phyloP scores from a whole-genome alignment of 2,888 invertebrate species.

The Sminthurides aquaticus region DNA sequence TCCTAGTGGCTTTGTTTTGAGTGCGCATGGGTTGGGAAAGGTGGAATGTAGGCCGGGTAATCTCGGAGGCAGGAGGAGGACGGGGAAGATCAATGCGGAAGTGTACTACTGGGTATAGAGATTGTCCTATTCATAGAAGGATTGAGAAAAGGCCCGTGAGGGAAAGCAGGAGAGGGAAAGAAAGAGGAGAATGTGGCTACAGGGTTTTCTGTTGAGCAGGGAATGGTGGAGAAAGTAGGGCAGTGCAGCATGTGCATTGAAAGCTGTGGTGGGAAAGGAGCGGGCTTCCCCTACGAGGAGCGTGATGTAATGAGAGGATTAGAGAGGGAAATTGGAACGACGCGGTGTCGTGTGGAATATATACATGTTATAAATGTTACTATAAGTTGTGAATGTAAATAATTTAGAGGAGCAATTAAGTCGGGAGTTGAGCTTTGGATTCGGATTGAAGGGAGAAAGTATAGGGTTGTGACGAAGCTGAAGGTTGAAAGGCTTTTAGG shows the following conservation, averaged over 20 bases:
- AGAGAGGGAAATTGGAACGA: not conserved
- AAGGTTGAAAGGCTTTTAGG: not conserved
- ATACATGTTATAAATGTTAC: too few species aligned
- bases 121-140: not conserved
- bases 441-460: not conserved
- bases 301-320: not conserved
- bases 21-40: constrained; percentile 14
- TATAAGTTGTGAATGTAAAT: too few species aligned
- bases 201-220: constrained; percentile 1
- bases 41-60: not conserved
- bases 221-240: constrained; percentile 1
- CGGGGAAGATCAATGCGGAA: not conserved
- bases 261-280: not conserved
- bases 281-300: not conserved
- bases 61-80: not conserved
- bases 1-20: constrained; percentile 26
- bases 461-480: not conserved
- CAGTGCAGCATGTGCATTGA: constrained; percentile 5
- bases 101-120: not conserved
- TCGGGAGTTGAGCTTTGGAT: too few species aligned
- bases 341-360: not conserved
- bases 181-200: not conserved
- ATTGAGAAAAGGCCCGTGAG: too few species aligned
- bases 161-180: not conserved
- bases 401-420: too few species aligned